These are phyloP conservation scores for Drosophila chauvacae DNA, from an alignment of 1,140 invertebrate species.

Conservation along the genomic window DNA sequence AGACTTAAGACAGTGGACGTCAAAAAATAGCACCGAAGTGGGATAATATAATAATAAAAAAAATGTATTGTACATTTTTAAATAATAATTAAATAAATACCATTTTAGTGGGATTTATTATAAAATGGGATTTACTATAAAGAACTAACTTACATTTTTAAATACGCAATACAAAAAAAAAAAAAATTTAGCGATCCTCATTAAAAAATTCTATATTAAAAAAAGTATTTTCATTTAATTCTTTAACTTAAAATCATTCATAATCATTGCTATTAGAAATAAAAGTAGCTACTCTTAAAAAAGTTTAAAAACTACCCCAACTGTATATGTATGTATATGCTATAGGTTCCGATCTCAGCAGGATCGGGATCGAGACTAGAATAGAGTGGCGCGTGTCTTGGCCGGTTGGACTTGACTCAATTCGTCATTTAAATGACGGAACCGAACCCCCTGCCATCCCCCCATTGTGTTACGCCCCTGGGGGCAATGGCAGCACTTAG, in stretches of 20 bases:
- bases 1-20: background rate
- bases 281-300: background rate
- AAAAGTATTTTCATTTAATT: background rate
- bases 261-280: background rate
- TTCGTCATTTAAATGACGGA: slow-evolving; percentile 78
- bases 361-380: slow-evolving; percentile 6
- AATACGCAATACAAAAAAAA: too few relatives aligned
- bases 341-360: background rate
- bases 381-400: slow-evolving; percentile 50
- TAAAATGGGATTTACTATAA: too few relatives aligned
- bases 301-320: background rate
- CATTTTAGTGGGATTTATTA: background rate
- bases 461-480: slow-evolving; percentile 18
- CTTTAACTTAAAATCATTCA: background rate
- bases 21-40: background rate
- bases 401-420: slow-evolving; percentile 73
- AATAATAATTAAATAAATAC: too few relatives aligned
- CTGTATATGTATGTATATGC: background rate
- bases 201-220: background rate
- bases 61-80: background rate
- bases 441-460: slow-evolving; percentile 8
- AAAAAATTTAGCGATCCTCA: too few relatives aligned
- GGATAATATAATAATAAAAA: background rate
- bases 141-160: too few relatives aligned
- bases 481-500: slow-evolving; percentile 71